Percentiles rank a stretch among this genome's conserved stretches.
phyloP scores from a whole-genome alignment of 2,888 invertebrate species.

The Apomyelois bistriatella region DNA sequence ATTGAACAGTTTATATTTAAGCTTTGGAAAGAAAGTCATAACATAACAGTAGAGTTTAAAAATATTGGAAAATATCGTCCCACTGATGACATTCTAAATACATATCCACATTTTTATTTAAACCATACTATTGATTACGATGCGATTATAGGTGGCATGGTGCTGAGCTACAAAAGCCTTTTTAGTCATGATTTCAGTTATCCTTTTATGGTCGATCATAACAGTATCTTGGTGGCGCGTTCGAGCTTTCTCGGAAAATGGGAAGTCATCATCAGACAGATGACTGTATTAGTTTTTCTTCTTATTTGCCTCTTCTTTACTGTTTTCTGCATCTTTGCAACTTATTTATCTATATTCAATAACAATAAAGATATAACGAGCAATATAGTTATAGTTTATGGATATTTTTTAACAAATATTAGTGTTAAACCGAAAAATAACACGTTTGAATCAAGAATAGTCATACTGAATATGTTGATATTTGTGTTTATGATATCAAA shows the following conservation, averaged over 20 bases:
- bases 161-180: neutral
- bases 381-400: slow-evolving; percentile 7
- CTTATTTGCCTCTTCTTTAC: neutral
- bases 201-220: slow-evolving; percentile 4
- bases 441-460: no score
- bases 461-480: slow-evolving; percentile 1
- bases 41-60: neutral
- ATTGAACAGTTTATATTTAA: neutral
- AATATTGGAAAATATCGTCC: neutral
- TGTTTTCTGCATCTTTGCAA: neutral
- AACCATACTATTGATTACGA: slow-evolving; percentile 1
- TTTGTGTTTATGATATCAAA: slow-evolving; percentile 9
- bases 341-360: neutral
- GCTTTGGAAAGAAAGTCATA: slow-evolving; percentile 2
- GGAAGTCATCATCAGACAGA: neutral
- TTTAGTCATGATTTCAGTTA: neutral
- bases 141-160: neutral
- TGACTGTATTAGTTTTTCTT: neutral
- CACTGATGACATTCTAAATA: neutral
- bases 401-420: slow-evolving; percentile 3
- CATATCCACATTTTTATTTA: neutral
- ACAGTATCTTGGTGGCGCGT: neutral
- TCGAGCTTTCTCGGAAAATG: slow-evolving; percentile 2
- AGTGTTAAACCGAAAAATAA: no score
- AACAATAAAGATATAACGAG: neutral